Conservation (phyloP, 1,140 invertebrate species). For the Hycleus cichorii region DNA sequence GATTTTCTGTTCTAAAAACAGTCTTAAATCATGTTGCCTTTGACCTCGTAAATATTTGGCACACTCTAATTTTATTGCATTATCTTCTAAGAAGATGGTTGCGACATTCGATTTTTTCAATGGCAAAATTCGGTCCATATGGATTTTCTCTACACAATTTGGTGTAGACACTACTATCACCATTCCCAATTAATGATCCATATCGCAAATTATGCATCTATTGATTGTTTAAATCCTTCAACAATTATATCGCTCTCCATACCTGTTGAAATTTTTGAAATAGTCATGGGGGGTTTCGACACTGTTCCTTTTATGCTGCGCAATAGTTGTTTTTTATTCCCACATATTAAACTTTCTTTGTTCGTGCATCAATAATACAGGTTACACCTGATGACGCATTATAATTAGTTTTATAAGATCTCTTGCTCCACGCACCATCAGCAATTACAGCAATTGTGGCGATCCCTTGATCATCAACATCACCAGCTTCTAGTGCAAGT, state of each 20-base stretch:
- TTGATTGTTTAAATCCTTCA: neutral
- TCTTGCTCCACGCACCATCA: slow-evolving; percentile 21
- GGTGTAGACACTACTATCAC: neutral
- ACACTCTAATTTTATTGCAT: neutral
- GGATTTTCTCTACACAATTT: slow-evolving; percentile 15
- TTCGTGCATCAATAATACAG: too few species aligned
- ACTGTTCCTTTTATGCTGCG: slow-evolving; percentile 21
- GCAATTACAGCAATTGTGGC: slow-evolving; percentile 18
- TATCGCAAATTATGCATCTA: neutral
- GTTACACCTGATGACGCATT: too few species aligned
- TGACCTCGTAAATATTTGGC: too few species aligned
- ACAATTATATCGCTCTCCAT: slow-evolving; percentile 1
- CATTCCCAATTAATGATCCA: slow-evolving; percentile 18
- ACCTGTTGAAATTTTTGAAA: neutral
- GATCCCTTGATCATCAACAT: slow-evolving; percentile 21
- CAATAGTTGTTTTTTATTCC: slow-evolving; percentile 10
- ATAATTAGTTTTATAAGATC: too few species aligned
- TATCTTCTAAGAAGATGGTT: slow-evolving; percentile 18
- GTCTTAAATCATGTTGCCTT: too few species aligned
- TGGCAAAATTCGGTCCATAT: slow-evolving; percentile 21
- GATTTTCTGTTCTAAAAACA: too few species aligned
- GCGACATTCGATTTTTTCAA: slow-evolving; percentile 31
- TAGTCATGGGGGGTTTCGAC: neutral
- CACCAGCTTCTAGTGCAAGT: slow-evolving; percentile 17
- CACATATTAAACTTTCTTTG: too few species aligned